Base-by-base conservation (phyloP, 2,888 invertebrate species). In the Lasioglossum vierecki region DNA sequence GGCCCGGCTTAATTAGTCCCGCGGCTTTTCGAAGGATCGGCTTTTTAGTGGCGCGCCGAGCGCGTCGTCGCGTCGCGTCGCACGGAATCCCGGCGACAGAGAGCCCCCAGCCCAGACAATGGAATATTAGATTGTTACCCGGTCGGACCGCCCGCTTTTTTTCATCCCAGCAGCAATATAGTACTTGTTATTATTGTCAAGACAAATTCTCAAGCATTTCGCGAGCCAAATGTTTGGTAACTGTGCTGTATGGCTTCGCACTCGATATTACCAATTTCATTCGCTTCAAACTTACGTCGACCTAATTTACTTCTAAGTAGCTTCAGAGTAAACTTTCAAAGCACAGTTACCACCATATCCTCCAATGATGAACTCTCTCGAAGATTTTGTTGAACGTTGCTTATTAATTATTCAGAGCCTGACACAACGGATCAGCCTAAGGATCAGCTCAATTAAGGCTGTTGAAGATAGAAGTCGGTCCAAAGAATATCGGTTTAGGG, bases 1-100 rank as follows among this genome's bases (percentile, higher is more conserved):
- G 73, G 83, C 68, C 81, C 68, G 74, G 74, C 75, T 84, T 84
- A 84, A 84, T 84, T 84, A 82, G 82, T 63, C 74, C 66, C 44
- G 57, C 75, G 35, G 71, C 70, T 60, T 70, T 44, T 39, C 82
- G 57, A 5, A 35, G 75, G 82, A 79, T 84, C 78, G n/a, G 66
- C 68, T 84, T 78, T 77, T 68, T 74, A 71, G 70, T 49, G 26
- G 44, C 63, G 68, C 68, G 66, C 66, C 66, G 66, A 53, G 63
- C 63, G 63, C 30, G 63, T 63, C 30, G 30, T 63, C 63, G 63
- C 60, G 60, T 63, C 60, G 63, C 63, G 30, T 63, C 30, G 53
- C 18, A 22, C 68, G 63, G 76, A 41, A 76, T 63, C 53, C 63
- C 60, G 63, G 63, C 39, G 70, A 22, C 41, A 57, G 57, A 57